Conservation (phyloP, 1,140 invertebrate species). For the Drosophila pectinifera region DNA sequence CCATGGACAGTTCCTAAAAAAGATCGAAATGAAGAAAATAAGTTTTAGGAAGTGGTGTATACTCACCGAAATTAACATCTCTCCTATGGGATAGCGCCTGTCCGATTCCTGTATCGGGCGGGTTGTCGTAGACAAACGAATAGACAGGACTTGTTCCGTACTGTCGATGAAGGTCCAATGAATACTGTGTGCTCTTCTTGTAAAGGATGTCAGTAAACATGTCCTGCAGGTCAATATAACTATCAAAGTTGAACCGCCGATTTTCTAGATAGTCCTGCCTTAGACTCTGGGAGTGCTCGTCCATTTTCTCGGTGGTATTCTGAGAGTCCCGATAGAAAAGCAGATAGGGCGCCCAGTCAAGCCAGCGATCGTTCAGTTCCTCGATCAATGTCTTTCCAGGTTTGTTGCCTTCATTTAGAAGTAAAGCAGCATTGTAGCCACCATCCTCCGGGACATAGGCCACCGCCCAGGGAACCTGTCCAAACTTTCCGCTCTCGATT, state of each 20-base stretch:
- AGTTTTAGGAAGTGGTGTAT: neutral
- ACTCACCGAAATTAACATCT: conserved; percentile 56
- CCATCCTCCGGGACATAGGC: conserved; percentile 86
- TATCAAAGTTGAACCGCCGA: conserved; percentile 41
- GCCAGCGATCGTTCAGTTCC: conserved; percentile 56
- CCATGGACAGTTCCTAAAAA: conserved; percentile 61
- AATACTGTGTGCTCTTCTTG: conserved; percentile 50
- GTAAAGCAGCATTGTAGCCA: conserved; percentile 85
- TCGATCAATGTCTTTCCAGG: conserved; percentile 23
- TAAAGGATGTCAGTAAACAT: conserved; percentile 68
- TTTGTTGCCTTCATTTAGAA: conserved; percentile 9
- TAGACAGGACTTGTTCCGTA: conserved; percentile 42
- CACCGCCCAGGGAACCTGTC: conserved; percentile 86
- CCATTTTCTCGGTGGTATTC: conserved; percentile 34
- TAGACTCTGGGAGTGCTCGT: conserved; percentile 47
- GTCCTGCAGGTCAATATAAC: conserved; percentile 46
- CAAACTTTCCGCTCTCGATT: conserved; percentile 85
- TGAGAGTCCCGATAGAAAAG: conserved; percentile 56
- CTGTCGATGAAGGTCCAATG: conserved; percentile 48
- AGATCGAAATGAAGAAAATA: fast-evolving
- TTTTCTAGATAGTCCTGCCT: conserved; percentile 51
- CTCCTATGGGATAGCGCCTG: conserved; percentile 23
- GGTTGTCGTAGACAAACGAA: conserved; percentile 67
- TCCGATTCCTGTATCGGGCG: conserved; percentile 45
- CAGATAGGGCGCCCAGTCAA: conserved; percentile 53